These are phyloP conservation scores for Haliclona indistincta DNA, from an alignment of 37 sponge, comb jelly and placozoan species.

Conservation along the genomic window DNA sequence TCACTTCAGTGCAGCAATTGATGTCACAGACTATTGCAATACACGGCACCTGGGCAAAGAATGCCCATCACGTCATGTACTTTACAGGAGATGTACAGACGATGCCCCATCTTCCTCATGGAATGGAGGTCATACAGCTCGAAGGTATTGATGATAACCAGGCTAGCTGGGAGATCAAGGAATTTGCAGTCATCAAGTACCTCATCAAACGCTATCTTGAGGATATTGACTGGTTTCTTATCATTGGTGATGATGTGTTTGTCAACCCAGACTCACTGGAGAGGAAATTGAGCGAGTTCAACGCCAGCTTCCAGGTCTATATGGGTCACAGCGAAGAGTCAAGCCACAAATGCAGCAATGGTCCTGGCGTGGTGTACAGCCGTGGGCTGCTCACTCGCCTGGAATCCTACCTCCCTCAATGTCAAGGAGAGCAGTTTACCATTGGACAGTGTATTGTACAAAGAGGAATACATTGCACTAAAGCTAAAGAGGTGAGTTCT, in stretches of 20 bases:
- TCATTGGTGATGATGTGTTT: conserved; percentile 43
- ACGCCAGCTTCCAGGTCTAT: conserved; percentile 25
- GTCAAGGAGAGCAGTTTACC: conserved; percentile 26
- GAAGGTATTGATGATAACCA: conserved; percentile 31
- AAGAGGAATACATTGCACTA: conserved; percentile 38
- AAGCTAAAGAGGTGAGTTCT: conserved; percentile 44
- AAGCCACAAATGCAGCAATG: not conserved
- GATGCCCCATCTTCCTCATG: conserved; percentile 41
- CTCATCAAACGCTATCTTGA: conserved; percentile 23
- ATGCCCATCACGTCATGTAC: conserved; percentile 19
- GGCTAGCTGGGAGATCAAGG: conserved; percentile 46
- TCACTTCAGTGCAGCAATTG: conserved; percentile 31
- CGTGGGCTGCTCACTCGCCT: conserved; percentile 21
- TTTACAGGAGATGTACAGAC: conserved; percentile 32
- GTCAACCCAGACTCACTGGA: conserved; percentile 20
- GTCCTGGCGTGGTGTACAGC: conserved; percentile 44
- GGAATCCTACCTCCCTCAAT: conserved; percentile 37
- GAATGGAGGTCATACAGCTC: conserved; percentile 54
- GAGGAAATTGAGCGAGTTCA: conserved; percentile 9
- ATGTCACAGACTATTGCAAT: conserved; percentile 46
- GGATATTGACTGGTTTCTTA: conserved; percentile 54
- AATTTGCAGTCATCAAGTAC: conserved; percentile 34
- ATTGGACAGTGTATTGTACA: conserved; percentile 24
- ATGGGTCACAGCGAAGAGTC: conserved; percentile 12
- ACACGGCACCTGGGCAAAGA: conserved; percentile 48